phyloP scores from a whole-genome alignment of 2,888 invertebrate genomes.

The Poecilus cupreus region DNA sequence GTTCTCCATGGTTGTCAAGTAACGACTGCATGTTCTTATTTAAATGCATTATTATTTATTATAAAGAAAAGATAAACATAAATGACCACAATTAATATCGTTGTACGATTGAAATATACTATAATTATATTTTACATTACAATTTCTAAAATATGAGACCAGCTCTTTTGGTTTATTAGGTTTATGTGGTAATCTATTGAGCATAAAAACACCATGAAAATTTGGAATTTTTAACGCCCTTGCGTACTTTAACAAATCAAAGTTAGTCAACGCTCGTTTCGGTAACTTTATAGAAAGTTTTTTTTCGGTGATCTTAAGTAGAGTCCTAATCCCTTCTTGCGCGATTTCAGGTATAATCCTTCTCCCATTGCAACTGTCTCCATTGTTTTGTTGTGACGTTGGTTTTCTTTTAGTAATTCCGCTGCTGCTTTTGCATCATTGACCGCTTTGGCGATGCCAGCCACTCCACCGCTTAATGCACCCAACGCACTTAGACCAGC shows the following conservation, averaged over 20 bases:
- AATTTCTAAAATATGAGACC: slow-evolving; percentile 63
- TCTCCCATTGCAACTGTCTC: too few species aligned
- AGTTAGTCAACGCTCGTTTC: background rate
- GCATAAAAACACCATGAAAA: too few species aligned
- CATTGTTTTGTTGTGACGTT: too few species aligned
- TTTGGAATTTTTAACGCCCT: slow-evolving; percentile 33
- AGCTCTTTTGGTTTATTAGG: slow-evolving; percentile 62
- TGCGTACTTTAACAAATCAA: slow-evolving; percentile 4
- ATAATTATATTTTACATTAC: too few species aligned
- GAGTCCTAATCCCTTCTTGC: background rate
- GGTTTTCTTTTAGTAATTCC: slow-evolving; percentile 45
- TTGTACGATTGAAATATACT: too few species aligned
- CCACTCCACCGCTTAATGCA: slow-evolving; percentile 66
- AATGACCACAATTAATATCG: slow-evolving; percentile 3
- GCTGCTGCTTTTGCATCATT: slow-evolving; percentile 65
- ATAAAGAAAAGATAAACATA: slow-evolving; percentile 22
- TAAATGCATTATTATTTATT: background rate
- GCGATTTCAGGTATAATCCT: background rate
- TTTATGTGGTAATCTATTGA: slow-evolving; percentile 61
- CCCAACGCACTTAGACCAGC: slow-evolving; percentile 66
- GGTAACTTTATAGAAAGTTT: slow-evolving; percentile 10
- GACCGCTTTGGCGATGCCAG: slow-evolving; percentile 66
- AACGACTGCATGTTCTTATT: too few species aligned
- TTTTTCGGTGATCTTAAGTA: background rate
- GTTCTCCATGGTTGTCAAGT: background rate